These are phyloP conservation scores for Meloidogyne exigua DNA, from an alignment of 1,140 invertebrate genomes.

Conservation along the genomic window DNA sequence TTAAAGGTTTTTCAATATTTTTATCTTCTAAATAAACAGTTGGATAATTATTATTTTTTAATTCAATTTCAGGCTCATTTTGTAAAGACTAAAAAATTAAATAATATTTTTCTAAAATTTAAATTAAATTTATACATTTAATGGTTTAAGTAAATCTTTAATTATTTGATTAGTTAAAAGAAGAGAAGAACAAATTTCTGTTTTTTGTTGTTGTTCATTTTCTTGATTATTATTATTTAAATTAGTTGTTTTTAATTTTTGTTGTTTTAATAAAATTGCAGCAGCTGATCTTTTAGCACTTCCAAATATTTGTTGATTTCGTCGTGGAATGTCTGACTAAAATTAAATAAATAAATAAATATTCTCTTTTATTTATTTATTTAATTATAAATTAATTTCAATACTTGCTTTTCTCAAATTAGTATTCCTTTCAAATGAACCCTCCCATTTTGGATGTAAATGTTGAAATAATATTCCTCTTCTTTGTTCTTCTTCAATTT, in stretches of 20 bases:
- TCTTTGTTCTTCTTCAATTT: too few species aligned
- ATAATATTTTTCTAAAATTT: neutral
- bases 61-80: neutral
- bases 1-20: neutral
- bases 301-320: neutral
- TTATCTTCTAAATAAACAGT: neutral
- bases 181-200: neutral
- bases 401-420: conserved; percentile 5
- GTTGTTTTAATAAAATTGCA: neutral
- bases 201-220: neutral
- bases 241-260: neutral
- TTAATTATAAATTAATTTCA: neutral
- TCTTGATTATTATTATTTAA: neutral
- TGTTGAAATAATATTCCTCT: too few species aligned
- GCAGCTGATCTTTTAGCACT: neutral
- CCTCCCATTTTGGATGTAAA: too few species aligned
- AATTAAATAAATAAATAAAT: too few species aligned
- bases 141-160: conserved; percentile 9
- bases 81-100: neutral
- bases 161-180: conserved; percentile 10
- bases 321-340: neutral
- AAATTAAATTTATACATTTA: neutral
- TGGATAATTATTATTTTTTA: neutral
- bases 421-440: neutral
- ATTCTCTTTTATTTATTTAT: neutral